phyloP scores from a whole-genome alignment of 2,888 invertebrate species.

The Dione juno region DNA sequence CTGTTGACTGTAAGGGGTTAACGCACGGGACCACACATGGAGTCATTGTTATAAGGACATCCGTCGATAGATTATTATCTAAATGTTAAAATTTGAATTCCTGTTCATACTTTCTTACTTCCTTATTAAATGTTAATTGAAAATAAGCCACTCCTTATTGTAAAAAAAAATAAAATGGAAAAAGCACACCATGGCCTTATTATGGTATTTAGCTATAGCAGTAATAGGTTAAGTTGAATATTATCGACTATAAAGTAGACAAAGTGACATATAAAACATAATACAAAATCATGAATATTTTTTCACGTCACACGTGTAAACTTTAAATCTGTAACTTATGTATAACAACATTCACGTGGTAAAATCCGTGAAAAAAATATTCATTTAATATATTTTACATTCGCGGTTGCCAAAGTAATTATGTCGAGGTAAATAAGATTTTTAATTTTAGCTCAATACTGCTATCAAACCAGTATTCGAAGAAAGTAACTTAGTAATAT shows the following conservation, averaged over 20 bases:
- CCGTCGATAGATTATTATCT: constrained; percentile 44
- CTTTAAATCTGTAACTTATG: not conserved
- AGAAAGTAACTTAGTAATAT: too few relatives aligned
- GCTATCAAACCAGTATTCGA: not conserved
- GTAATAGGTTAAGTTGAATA: too few relatives aligned
- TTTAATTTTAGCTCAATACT: not conserved
- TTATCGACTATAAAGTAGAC: too few relatives aligned
- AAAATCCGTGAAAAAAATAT: not conserved
- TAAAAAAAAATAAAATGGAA: too few relatives aligned
- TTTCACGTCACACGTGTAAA: not conserved
- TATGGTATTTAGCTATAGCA: too few relatives aligned
- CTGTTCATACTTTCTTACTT: not conserved
- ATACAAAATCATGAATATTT: not conserved
- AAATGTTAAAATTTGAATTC: constrained; percentile 30
- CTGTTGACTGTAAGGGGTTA: constrained; percentile 23
- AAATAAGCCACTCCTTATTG: too few relatives aligned
- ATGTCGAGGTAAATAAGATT: not conserved
- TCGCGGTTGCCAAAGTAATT: not conserved
- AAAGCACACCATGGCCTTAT: too few relatives aligned
- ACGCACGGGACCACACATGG: constrained; percentile 46
- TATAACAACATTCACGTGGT: constrained; percentile 8
- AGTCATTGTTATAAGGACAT: constrained; percentile 45
- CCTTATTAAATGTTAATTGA: not conserved
- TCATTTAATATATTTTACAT: not conserved
- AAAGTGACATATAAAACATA: too few relatives aligned